Base-by-base conservation (phyloP, 2,797 vertebrate genomes). In the Rhyacichthys aspro region DNA sequence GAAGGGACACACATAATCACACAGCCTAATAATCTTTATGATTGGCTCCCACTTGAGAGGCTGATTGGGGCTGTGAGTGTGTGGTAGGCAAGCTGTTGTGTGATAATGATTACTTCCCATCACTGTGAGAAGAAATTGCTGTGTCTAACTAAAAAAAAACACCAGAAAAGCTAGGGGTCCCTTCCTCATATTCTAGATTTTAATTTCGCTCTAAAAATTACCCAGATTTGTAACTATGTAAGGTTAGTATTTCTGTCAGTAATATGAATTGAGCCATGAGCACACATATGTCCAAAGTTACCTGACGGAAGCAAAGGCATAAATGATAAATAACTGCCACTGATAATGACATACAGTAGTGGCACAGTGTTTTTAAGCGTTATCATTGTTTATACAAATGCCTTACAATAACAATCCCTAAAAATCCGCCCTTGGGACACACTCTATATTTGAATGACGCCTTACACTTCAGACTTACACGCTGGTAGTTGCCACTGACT, bases 41-140 rank as follows among this genome's bases (percentile, higher is more conserved):
- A 86, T 70, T 84, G 72, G 65, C 42, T 65, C 23, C 63, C 61
- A 56, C 50, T 37, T 16, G 59, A 75, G 70, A 70, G 44, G 46
- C 64, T 67, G 63, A 8, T 19, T 46, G 39, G 47, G 18, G 48
- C 23, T 43, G 60, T n/a, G 41, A 6, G 44, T 15, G 41, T 11
- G 63, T 17, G 43, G 42, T 33, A 19, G 56, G 55, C 37, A 44
- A 67, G 59, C 57, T 41, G 37, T 37, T 39, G 36, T 59, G 46
- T 78, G 62, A 38, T 19, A 70, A 43, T 65, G 50, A 67, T 64
- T n/a, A 60, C 50, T 39, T 43, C 23, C 34, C 32, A 48, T 11
- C 9, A 16, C 19, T 11, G 28, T 62, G 38, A 50, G 55, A 36
- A 49, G 15, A 23, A 32, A 58, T 39, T 3, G 0, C 9, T 43